Percentiles rank a stretch among this genome's conserved stretches.
phyloP scores from a whole-genome alignment of 2,113 vertebrate genomes.

The Acrocephalus kingi region DNA sequence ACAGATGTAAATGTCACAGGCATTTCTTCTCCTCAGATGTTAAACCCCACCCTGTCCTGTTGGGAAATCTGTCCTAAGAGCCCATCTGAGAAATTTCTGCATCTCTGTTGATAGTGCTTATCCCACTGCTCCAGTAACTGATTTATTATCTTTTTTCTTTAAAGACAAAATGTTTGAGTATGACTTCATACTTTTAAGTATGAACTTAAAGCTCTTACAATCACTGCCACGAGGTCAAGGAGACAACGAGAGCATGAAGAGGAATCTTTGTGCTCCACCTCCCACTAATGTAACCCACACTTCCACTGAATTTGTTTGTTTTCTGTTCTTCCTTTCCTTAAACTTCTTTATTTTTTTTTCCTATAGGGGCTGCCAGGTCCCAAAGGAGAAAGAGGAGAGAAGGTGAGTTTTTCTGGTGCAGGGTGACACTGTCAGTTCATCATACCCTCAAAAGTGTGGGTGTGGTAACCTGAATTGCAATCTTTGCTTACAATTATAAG shows the following conservation, averaged over 20 bases:
- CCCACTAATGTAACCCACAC: neutral
- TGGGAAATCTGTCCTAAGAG: neutral
- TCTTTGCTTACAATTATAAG: neutral
- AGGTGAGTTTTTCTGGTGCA: constrained; percentile 73
- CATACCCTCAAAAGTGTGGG: neutral
- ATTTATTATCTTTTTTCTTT: neutral
- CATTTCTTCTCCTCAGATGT: neutral
- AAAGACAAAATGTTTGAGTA: neutral
- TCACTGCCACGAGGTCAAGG: neutral
- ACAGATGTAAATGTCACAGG: neutral
- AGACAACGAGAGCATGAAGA: neutral
- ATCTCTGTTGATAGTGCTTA: neutral
- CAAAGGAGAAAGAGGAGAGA: constrained; percentile 92
- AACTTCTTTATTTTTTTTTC: neutral
- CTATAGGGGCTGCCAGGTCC: constrained; percentile 86
- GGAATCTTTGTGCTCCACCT: neutral
- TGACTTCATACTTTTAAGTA: neutral
- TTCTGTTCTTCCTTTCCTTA: neutral
- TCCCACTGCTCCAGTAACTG: neutral
- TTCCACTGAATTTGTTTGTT: neutral
- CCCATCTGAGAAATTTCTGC: neutral
- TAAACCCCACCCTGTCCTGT: neutral
- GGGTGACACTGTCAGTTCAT: neutral
- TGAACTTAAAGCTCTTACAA: neutral
- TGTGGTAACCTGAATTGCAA: neutral